Base-by-base conservation (phyloP, 2,888 invertebrate genomes). In the Trichopoda pennipes region DNA sequence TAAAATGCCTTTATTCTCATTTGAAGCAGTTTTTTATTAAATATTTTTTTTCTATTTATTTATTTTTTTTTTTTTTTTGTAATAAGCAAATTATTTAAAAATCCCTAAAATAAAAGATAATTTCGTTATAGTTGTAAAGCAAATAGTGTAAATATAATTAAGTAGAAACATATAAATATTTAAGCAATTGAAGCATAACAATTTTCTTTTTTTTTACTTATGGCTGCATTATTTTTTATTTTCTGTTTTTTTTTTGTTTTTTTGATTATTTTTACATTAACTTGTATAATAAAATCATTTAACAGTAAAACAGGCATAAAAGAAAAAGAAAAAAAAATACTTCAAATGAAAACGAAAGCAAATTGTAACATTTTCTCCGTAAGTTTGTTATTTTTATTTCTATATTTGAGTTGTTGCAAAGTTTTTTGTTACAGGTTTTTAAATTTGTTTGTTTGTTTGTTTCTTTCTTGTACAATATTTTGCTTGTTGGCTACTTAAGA, bases 331-430 rank as follows among this genome's bases (percentile, higher is more conserved):
- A 61, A 58, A 23, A 72, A 72, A 72, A 53, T 6, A 16, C 38
- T 72, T 72, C 3, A 72, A 76, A 68, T 76, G 81, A 81, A 81
- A 81, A 81, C 76, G 81, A 81, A 81, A 81, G 81, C 61, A 55
- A 77, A 64, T 61, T 76, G 72, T 76, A 64, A 76, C 68, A 81
- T 61, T 81, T 81, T 81, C 81, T 61, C 64, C 60, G 72, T 28
- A 51, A 32, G 38, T 61, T 70, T 49, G 14, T 47, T 32, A n/a
- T 35, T 1, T 21, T 21, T 21, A 35, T 7, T 23, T 1, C 53
- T 53, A 28, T 44, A 23, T 49, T 51, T 21, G 14, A 60, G 16
- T 17, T 72, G 14, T 51, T 35, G 49, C 23, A 23, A 49, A 49
- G 23, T 58, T 60, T 60, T 72, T 72, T 51, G 49, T 56, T 64